Percentiles rank a stretch among this genome's conserved stretches.
Conservation (phyloP, 2,888 invertebrate species). For the Rhagium mordax region DNA sequence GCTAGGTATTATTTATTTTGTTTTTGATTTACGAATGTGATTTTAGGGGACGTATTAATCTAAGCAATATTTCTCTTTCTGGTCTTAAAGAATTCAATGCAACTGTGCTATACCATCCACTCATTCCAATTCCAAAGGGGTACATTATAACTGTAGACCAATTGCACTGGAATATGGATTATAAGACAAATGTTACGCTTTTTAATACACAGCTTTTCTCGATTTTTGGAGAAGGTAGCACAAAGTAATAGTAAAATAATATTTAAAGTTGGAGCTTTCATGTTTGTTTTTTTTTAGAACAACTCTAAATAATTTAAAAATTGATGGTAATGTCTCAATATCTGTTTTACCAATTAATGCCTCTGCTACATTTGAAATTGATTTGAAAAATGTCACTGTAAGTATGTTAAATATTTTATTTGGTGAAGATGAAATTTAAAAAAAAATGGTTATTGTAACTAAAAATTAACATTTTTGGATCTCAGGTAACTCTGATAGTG, state of each 20-base stretch:
- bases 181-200: background rate
- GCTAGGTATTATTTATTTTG: too few relatives aligned
- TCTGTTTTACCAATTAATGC: background rate
- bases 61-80: background rate
- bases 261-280: too few relatives aligned
- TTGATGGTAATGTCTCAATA: background rate
- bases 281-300: conserved; percentile 5
- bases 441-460: too few relatives aligned
- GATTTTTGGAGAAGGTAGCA: conserved; percentile 6
- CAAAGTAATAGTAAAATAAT: conserved; percentile 9
- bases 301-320: conserved; percentile 3
- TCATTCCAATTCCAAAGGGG: background rate
- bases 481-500: too few relatives aligned
- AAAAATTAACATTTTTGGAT: too few relatives aligned
- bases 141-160: background rate
- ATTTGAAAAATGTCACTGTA: background rate
- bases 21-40: background rate
- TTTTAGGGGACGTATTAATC: conserved; percentile 3
- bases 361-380: background rate
- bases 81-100: conserved; percentile 14
- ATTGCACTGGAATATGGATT: conserved; percentile 1
- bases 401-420: background rate
- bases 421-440: background rate
- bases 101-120: background rate
- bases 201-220: background rate